Percentiles rank a stretch among this genome's conserved stretches.
phyloP scores from a whole-genome alignment of 2,888 invertebrate genomes.

The Acronicta alni region DNA sequence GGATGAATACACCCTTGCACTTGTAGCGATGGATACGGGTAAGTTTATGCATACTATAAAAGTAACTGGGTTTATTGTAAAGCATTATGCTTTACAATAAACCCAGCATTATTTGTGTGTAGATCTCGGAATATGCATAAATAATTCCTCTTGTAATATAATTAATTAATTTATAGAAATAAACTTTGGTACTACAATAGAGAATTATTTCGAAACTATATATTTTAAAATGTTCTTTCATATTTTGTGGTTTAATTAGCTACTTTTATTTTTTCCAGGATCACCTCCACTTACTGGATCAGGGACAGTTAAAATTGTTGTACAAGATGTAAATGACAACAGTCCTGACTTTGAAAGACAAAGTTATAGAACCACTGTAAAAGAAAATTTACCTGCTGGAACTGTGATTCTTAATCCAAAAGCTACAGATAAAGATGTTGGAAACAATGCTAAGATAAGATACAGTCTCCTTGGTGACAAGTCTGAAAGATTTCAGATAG shows the following conservation, averaged over 20 bases:
- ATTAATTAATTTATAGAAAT: too few relatives aligned
- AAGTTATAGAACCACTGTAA: constrained; percentile 93
- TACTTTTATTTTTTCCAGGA: constrained; percentile 90
- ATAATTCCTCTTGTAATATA: too few relatives aligned
- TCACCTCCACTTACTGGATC: constrained; percentile 97
- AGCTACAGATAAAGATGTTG: constrained; percentile 95
- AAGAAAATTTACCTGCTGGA: constrained; percentile 95
- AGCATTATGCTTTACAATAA: neutral
- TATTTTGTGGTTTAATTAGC: neutral
- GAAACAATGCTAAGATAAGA: constrained; percentile 95
- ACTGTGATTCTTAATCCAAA: constrained; percentile 93
- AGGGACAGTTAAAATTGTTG: constrained; percentile 96
- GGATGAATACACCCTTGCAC: constrained; percentile 94
- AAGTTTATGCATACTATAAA: constrained; percentile 43
- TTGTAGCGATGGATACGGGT: constrained; percentile 98
- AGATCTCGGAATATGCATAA: too few relatives aligned
- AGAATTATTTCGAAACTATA: too few relatives aligned
- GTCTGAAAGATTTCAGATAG: constrained; percentile 94
- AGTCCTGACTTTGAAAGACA: constrained; percentile 96
- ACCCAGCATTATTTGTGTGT: neutral
- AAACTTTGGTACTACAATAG: too few relatives aligned
- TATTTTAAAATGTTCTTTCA: neutral
- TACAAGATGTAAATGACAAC: constrained; percentile 98
- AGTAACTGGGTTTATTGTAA: constrained; percentile 6
- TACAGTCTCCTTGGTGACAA: constrained; percentile 95